phyloP scores from a whole-genome alignment of 2,797 vertebrate genomes.

The Mastacembelus armatus region DNA sequence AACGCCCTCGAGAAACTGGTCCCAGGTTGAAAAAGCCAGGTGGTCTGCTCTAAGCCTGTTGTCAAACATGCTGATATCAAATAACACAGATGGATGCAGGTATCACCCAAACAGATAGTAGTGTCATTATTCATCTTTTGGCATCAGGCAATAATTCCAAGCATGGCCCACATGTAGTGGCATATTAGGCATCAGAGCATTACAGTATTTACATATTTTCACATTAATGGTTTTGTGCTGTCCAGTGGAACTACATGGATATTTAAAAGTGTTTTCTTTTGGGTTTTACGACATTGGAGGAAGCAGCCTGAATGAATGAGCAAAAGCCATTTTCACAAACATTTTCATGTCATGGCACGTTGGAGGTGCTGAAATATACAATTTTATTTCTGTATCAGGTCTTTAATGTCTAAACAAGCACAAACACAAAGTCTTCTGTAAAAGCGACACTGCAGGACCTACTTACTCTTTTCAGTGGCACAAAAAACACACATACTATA shows the following conservation, averaged over 20 bases:
- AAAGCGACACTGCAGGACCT: not conserved
- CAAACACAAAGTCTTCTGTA: slow-evolving; percentile 8
- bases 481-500: slow-evolving; percentile 4
- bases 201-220: slow-evolving; percentile 49
- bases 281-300: not conserved
- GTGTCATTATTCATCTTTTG: slow-evolving; percentile 64
- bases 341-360: not conserved
- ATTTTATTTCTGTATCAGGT: not conserved
- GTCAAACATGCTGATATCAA: slow-evolving; percentile 73
- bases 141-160: slow-evolving; percentile 34
- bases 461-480: not conserved
- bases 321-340: not conserved
- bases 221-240: slow-evolving; percentile 32
- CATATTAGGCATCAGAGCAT: slow-evolving; percentile 38
- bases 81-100: slow-evolving; percentile 73
- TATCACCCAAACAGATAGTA: slow-evolving; percentile 66
- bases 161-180: slow-evolving; percentile 48
- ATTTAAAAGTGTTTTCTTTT: not conserved
- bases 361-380: not conserved
- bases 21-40: slow-evolving; percentile 58
- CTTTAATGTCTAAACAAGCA: slow-evolving; percentile 8
- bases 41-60: slow-evolving; percentile 64
- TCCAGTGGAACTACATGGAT: not conserved
- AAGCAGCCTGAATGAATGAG: not conserved
- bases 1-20: slow-evolving; percentile 39